Evolutionary conservation across 2,113 vertebrate species (phyloP).

Genomic region (Polypterus senegalus): DNA sequence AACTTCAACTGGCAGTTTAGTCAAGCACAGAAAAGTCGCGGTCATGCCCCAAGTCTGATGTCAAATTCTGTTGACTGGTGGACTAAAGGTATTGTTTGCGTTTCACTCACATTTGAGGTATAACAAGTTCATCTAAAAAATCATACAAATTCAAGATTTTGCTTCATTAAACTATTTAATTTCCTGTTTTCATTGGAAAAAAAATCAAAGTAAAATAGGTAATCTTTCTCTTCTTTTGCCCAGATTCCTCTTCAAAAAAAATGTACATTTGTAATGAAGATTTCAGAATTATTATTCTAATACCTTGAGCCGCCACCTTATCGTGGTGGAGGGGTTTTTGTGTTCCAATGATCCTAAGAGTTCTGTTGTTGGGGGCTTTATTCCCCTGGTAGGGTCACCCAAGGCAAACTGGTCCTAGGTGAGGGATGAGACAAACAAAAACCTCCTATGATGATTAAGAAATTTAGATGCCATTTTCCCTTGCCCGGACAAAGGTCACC

Average conservation of each 20-base stretch:
- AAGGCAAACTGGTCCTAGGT: no score
- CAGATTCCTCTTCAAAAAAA: slow-evolving; percentile 10
- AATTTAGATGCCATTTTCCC: no score
- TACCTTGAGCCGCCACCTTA: neutral
- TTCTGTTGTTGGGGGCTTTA: no score
- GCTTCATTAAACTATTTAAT: slow-evolving; percentile 67
- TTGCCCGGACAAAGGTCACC: no score
- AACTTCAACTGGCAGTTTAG: slow-evolving; percentile 22
- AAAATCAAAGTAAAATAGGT: slow-evolving; percentile 30
- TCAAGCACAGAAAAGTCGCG: slow-evolving; percentile 31
- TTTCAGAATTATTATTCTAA: slow-evolving; percentile 17
- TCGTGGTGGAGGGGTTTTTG: no score
- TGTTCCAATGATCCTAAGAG: no score
- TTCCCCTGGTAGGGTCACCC: no score
- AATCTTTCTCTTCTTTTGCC: slow-evolving; percentile 28
- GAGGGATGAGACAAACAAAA: no score
- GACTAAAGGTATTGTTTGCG: slow-evolving; percentile 82
- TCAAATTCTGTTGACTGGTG: slow-evolving; percentile 74
- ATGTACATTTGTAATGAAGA: slow-evolving; percentile 10
- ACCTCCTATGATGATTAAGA: no score
- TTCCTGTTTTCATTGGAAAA: slow-evolving; percentile 61
- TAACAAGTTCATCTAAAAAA: no score
- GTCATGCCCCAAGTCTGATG: slow-evolving; percentile 63
- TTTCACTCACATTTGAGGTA: slow-evolving; percentile 59
- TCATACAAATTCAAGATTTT: slow-evolving; percentile 19